Base-by-base conservation (phyloP, 1,140 invertebrate genomes). In the Aphis gossypii region DNA sequence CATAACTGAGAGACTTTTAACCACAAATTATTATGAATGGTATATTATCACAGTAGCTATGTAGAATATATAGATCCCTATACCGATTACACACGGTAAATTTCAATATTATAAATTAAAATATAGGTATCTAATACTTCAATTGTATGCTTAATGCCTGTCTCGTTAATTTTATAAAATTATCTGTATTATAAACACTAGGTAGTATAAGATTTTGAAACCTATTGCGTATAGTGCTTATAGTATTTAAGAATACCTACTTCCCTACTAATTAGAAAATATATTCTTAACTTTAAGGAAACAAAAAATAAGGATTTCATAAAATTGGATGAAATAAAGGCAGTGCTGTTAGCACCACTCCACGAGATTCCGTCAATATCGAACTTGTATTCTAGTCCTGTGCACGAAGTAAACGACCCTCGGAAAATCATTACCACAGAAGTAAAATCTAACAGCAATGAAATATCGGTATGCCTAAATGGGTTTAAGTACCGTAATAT, bases 361-460 rank as follows among this genome's bases (percentile, higher is more conserved):
- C 7, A 92, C 20, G 90, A 92, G 30, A 92, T 92, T 51, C 90
- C 90, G 20, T 92, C 90, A 35, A 83, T 92, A 83, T 56, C 90
- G 1, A 35, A 20, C 14, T 51, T 92, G 2, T 92, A 92, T 9
- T 48, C 60, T 11, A 23, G 5, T 51, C 8, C 60, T 30, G 30
- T 11, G 25, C 38, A 25, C 14, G 54, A 92, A 92, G 35, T 44
- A 18, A n/a, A 25, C n/a, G 68, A 92, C 7, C 25, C 68, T 48
- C 46, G 90, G 4, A 76, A 51, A 92, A 48, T 38, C 7, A 92
- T 8, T n/a, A 92, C 48, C 14, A 0, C 30, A 23, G 38, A 92
- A 18, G 9, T 48, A 48, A 92, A 92, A 48, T 38, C 68, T n/a
- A 44, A 48, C 44, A 92, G 14, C 46, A 30, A 51, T 11, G 76